phyloP scores from a whole-genome alignment of 30 jellyfish, hydroid and myxozoan genomes.

The Rhopilema esculentum region DNA sequence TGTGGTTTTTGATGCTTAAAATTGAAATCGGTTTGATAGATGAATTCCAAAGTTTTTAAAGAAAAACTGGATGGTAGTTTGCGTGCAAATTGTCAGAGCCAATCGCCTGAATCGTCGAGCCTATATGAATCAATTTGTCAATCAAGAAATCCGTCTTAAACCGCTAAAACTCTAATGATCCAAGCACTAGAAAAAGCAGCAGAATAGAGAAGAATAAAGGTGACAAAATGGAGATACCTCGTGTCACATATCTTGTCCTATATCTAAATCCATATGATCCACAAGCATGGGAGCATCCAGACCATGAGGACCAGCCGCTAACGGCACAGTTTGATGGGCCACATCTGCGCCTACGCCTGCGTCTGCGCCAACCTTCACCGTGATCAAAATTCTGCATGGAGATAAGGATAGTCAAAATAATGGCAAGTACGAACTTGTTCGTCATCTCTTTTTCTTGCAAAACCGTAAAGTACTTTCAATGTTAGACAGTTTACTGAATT shows the following conservation, averaged over 20 bases:
- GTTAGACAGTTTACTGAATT: too few species aligned
- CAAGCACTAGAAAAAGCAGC: too few species aligned
- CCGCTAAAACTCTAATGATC: too few species aligned
- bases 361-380: constrained; percentile 55
- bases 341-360: constrained; percentile 66
- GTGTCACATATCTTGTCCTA: constrained; percentile 50
- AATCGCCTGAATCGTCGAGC: too few species aligned
- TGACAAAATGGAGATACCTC: constrained; percentile 20
- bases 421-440: not conserved
- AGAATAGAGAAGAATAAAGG: not conserved
- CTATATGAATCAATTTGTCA: too few species aligned
- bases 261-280: constrained; percentile 47
- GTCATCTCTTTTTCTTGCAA: not conserved
- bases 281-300: constrained; percentile 55
- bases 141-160: too few species aligned
- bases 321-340: constrained; percentile 52
- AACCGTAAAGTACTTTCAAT: not conserved
- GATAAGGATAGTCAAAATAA: constrained; percentile 8
- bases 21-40: too few species aligned
- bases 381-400: constrained; percentile 1
- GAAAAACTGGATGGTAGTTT: too few species aligned
- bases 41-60: too few species aligned
- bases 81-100: too few species aligned
- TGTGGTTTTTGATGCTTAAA: too few species aligned
- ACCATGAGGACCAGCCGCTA: constrained; percentile 59